Conservation (phyloP, 2,888 invertebrate species). For the Acanthosepion esculentum region DNA sequence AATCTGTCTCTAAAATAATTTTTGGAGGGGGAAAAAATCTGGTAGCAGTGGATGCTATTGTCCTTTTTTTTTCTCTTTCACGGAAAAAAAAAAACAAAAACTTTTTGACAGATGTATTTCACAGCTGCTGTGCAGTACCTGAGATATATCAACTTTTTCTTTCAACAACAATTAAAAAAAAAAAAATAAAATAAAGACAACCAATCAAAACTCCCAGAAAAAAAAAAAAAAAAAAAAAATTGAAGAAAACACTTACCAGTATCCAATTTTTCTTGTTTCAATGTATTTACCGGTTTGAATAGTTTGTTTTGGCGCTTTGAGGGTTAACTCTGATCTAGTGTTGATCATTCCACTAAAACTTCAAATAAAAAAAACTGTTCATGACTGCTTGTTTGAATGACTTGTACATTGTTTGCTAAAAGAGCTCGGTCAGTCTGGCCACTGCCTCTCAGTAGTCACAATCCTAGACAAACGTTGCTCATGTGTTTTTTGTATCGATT, state of each 20-base stretch:
- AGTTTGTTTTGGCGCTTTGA: neutral
- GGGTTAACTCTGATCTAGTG: conserved; percentile 18
- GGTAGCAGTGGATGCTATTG: neutral
- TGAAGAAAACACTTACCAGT: neutral
- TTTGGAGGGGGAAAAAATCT: neutral
- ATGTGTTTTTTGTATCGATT: conserved; percentile 5
- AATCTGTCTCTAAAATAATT: neutral
- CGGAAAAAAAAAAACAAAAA: neutral
- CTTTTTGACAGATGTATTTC: neutral
- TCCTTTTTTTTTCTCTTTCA: neutral
- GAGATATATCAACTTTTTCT: conserved; percentile 14
- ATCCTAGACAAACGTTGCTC: neutral
- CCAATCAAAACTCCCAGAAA: neutral
- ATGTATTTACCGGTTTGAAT: conserved; percentile 33
- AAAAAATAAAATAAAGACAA: neutral
- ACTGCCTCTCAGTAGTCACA: neutral
- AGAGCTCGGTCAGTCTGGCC: neutral
- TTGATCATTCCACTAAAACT: conserved; percentile 15
- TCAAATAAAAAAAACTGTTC: conserved; percentile 25
- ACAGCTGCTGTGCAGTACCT: conserved; percentile 23
- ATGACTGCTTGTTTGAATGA: conserved; percentile 20
- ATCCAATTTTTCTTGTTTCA: conserved; percentile 33
- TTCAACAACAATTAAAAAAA: neutral
- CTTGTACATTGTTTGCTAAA: neutral
- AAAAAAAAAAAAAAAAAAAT: neutral